Evolutionary conservation across 2,113 vertebrate species (phyloP).

Genomic region (Anarrhichthys ocellatus): DNA sequence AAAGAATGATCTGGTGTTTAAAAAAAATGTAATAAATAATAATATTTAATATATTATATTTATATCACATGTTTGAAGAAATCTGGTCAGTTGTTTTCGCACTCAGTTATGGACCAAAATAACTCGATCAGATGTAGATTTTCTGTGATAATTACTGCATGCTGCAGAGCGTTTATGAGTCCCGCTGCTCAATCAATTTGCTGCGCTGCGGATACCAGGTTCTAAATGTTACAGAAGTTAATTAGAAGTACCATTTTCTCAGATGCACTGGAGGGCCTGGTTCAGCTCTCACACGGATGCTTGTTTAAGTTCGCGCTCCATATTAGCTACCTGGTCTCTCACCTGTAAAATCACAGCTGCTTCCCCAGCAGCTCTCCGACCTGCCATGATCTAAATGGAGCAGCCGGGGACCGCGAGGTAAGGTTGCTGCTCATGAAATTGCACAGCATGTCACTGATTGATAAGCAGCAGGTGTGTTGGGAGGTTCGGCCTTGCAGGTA

Average conservation of each 20-base stretch:
- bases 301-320: not conserved
- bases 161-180: slow-evolving; percentile 40
- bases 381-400: not conserved
- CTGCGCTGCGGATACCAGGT: slow-evolving; percentile 33
- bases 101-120: slow-evolving; percentile 18
- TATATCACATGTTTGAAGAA: not conserved
- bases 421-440: not conserved
- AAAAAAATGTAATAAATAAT: not conserved
- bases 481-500: not conserved
- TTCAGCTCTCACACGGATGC: slow-evolving; percentile 14
- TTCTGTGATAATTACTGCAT: slow-evolving; percentile 31
- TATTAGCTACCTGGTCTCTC: not conserved
- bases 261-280: not conserved
- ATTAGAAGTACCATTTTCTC: slow-evolving; percentile 44
- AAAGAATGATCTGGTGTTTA: not conserved
- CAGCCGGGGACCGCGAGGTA: not conserved
- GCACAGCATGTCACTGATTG: slow-evolving; percentile 2
- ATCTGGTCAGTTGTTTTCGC: not conserved
- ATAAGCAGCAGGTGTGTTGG: slow-evolving; percentile 3
- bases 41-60: not conserved
- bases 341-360: not conserved
- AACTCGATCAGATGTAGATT: slow-evolving; percentile 21
- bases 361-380: not conserved
- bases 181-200: slow-evolving; percentile 49
- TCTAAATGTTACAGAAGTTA: slow-evolving; percentile 48